phyloP scores from a whole-genome alignment of 1,140 invertebrate genomes.

The Solenopsis fugax region DNA sequence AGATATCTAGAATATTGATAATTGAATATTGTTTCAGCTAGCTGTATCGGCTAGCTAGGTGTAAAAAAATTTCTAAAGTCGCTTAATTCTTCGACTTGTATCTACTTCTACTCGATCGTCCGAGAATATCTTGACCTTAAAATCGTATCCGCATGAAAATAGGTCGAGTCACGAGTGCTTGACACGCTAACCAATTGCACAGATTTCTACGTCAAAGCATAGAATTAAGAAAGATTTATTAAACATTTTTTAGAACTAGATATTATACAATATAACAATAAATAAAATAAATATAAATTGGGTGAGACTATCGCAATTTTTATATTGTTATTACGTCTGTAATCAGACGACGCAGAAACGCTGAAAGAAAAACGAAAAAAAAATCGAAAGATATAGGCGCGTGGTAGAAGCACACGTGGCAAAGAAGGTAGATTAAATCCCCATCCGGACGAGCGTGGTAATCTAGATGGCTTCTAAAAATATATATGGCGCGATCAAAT shows the following conservation, averaged over 20 bases:
- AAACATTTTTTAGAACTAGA: conserved; percentile 11
- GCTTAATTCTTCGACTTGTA: conserved; percentile 7
- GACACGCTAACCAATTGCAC: conserved; percentile 29
- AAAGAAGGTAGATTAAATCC: conserved; percentile 47
- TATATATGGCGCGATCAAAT: conserved; percentile 82
- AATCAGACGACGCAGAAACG: neutral
- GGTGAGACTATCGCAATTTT: conserved; percentile 31
- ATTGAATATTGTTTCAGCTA: neutral
- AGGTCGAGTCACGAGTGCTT: conserved; percentile 2
- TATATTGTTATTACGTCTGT: neutral
- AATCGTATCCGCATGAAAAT: conserved; percentile 26
- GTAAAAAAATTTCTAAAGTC: neutral
- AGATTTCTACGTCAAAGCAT: neutral
- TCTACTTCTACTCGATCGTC: conserved; percentile 4
- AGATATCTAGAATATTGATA: neutral
- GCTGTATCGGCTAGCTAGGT: neutral
- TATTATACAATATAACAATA: neutral
- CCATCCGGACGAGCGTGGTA: conserved; percentile 68
- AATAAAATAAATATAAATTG: neutral
- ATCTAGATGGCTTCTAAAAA: conserved; percentile 85
- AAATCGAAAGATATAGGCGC: neutral
- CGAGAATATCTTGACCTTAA: conserved; percentile 59
- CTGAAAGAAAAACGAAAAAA: neutral
- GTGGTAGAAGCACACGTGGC: neutral
- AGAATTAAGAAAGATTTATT: neutral